Percentiles rank a stretch among this genome's conserved stretches.
These are phyloP conservation scores for Mormyrus iriodes DNA, from an alignment of 2,113 vertebrate species.

Conservation along the genomic window DNA sequence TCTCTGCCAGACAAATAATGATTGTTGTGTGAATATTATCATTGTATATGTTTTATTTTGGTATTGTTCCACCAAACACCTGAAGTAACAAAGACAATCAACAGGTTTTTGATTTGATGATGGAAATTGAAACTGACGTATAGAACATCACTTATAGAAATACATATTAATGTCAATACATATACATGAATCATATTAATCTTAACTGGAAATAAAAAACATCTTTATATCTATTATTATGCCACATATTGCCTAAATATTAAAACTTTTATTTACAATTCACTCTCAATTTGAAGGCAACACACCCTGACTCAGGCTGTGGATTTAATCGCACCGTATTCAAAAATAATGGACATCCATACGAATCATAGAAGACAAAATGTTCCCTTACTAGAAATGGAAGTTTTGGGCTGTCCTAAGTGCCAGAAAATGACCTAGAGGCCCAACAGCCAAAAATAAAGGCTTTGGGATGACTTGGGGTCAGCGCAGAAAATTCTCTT, in stretches of 20 bases:
- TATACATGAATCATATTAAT: neutral
- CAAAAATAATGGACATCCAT: neutral
- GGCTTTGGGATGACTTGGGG: slow-evolving; percentile 3
- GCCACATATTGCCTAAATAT: neutral
- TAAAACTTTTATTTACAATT: neutral
- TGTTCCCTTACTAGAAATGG: neutral
- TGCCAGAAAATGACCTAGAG: neutral
- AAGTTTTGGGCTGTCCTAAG: neutral
- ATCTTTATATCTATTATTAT: neutral
- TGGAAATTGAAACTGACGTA: neutral
- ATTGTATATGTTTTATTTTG: neutral
- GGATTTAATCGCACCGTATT: neutral
- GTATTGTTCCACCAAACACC: neutral
- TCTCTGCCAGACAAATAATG: neutral
- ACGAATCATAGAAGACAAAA: neutral
- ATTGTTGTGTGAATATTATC: neutral
- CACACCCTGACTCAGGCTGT: neutral
- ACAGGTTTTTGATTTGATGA: neutral
- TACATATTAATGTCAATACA: neutral
- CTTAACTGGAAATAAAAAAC: neutral
- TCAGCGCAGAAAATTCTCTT: neutral
- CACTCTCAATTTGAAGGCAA: neutral
- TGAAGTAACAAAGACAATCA: neutral
- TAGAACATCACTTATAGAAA: neutral
- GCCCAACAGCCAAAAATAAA: neutral